A percentile compares a stretch with the other conserved stretches of the same genome.
Conservation (phyloP, 2,888 invertebrate genomes). For the Heliconius hortense region DNA sequence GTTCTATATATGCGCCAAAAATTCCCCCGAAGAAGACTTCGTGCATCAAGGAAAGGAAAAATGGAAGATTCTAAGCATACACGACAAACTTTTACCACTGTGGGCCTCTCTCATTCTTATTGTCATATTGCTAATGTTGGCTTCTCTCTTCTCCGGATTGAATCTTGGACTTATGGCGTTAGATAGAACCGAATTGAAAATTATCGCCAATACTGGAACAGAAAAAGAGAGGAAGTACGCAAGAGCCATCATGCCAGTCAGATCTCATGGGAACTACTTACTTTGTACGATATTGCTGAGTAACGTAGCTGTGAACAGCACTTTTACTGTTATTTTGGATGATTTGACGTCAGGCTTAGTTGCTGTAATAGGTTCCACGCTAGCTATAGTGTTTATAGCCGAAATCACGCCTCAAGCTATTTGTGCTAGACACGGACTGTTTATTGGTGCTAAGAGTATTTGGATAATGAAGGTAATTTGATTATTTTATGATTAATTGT, state of each 20-base stretch:
- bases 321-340: slow-evolving; percentile 97
- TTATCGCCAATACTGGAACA: slow-evolving; percentile 96
- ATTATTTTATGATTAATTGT: not conserved
- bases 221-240: slow-evolving; percentile 92
- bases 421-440: slow-evolving; percentile 96
- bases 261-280: slow-evolving; percentile 96
- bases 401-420: slow-evolving; percentile 98
- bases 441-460: slow-evolving; percentile 97
- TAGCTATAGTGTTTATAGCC: slow-evolving; percentile 97
- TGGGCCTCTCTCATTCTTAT: slow-evolving; percentile 91
- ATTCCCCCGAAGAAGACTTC: slow-evolving; percentile 61
- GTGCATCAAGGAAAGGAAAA: slow-evolving; percentile 85
- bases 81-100: slow-evolving; percentile 87
- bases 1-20: slow-evolving; percentile 71
- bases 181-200: slow-evolving; percentile 96
- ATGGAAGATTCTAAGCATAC: slow-evolving; percentile 85
- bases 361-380: slow-evolving; percentile 94
- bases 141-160: slow-evolving; percentile 97
- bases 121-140: slow-evolving; percentile 88
- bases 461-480: slow-evolving; percentile 89
- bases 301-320: slow-evolving; percentile 98
- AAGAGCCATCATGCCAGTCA: slow-evolving; percentile 93
- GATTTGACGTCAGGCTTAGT: slow-evolving; percentile 95
- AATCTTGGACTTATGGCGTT: slow-evolving; percentile 98
- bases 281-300: slow-evolving; percentile 90